A percentile compares a stretch with the other conserved stretches of the same genome.
Conservation (phyloP, 2,888 invertebrate species). For the Neria commutata region DNA sequence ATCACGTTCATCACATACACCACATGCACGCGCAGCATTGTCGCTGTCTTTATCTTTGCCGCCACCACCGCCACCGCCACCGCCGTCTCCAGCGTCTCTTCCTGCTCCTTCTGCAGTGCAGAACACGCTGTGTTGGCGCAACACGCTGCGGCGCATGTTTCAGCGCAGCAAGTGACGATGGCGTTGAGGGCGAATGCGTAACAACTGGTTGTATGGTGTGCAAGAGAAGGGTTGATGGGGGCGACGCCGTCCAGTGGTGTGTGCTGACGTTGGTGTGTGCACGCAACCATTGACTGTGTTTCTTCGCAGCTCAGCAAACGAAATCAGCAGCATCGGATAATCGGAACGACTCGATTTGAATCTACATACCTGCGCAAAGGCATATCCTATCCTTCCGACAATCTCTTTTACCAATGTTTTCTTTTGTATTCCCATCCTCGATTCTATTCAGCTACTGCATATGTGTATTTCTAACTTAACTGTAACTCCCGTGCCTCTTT, state of each 20-base stretch:
- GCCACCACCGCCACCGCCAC: background rate
- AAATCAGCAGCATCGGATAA: too few relatives aligned
- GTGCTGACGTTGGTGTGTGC: background rate
- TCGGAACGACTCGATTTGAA: too few relatives aligned
- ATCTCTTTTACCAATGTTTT: too few relatives aligned
- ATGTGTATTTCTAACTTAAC: background rate
- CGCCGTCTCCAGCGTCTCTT: background rate
- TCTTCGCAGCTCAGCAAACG: too few relatives aligned
- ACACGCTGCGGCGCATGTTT: constrained; percentile 54
- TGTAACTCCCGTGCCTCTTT: too few relatives aligned
- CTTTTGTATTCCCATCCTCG: too few relatives aligned
- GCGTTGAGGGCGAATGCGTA: constrained; percentile 38
- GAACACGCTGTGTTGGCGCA: constrained; percentile 54
- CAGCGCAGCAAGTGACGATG: constrained; percentile 49
- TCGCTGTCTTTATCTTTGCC: background rate
- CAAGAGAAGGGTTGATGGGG: too few relatives aligned
- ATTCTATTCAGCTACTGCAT: background rate
- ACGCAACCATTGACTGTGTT: background rate
- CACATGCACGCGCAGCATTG: constrained; percentile 33
- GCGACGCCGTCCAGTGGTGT: background rate
- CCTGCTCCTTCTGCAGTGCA: background rate
- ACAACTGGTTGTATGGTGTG: too few relatives aligned
- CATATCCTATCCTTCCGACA: too few relatives aligned
- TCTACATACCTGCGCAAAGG: too few relatives aligned
- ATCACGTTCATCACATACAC: constrained; percentile 47